Conservation (phyloP, 1,140 invertebrate species). For the Maconellicoccus hirsutus region DNA sequence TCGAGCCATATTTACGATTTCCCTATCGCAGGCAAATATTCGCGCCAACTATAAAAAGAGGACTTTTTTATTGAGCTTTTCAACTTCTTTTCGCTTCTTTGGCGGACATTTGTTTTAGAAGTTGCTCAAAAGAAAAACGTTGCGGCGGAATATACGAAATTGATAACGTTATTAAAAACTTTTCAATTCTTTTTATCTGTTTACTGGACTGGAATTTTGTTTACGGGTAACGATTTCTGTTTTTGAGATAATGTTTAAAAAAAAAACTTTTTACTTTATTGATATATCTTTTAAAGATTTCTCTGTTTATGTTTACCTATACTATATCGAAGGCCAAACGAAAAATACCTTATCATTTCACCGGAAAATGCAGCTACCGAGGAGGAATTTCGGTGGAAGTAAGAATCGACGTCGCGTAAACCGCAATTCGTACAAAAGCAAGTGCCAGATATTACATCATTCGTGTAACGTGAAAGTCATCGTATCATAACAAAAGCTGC, state of each 20-base stretch:
- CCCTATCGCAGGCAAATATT: not conserved
- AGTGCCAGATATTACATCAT: not conserved
- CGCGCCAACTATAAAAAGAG: not conserved
- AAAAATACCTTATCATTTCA: not conserved
- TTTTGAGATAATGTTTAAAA: conserved; percentile 16
- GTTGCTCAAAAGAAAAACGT: conserved; percentile 14
- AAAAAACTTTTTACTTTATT: not conserved
- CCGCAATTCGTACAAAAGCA: not conserved
- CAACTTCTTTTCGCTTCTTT: conserved; percentile 10
- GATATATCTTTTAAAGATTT: not conserved
- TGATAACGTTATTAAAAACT: conserved; percentile 22
- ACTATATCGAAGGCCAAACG: not conserved
- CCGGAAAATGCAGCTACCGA: too few species aligned
- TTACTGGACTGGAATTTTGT: conserved; percentile 21
- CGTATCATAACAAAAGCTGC: not conserved
- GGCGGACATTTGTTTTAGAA: conserved; percentile 3
- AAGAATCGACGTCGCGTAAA: not conserved
- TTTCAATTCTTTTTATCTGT: conserved; percentile 18
- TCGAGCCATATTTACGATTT: conserved; percentile 3
- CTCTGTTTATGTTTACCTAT: not conserved
- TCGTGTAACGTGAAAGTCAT: not conserved
- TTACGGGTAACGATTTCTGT: conserved; percentile 7
- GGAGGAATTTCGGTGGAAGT: too few species aligned
- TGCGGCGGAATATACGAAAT: conserved; percentile 19
- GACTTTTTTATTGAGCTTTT: not conserved